A percentile compares a stretch with the other conserved stretches of the same genome.
phyloP scores from a whole-genome alignment of 2,888 invertebrate species.

The Ophraella communa region DNA sequence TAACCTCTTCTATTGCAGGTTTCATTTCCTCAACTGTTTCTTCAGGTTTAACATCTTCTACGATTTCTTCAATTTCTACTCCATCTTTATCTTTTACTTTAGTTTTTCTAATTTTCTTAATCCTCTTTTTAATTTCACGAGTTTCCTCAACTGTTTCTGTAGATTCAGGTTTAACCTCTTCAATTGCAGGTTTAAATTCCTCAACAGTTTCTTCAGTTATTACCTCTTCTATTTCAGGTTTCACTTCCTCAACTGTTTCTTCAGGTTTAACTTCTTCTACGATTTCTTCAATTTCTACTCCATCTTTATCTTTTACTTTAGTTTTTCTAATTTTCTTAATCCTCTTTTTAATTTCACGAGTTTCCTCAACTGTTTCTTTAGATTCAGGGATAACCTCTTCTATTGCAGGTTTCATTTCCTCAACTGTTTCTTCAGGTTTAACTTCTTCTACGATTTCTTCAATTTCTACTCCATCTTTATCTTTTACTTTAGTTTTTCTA shows the following conservation, averaged over 20 bases:
- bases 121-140: neutral
- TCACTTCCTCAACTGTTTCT: no score
- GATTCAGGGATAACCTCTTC: no score
- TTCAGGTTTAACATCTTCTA: no score
- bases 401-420: slow-evolving; percentile 42
- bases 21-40: slow-evolving; percentile 50
- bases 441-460: slow-evolving; percentile 36
- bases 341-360: slow-evolving; percentile 44
- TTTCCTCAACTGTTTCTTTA: slow-evolving; percentile 44
- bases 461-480: slow-evolving; percentile 49
- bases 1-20: neutral
- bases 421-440: no score
- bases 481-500: slow-evolving; percentile 12
- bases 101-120: neutral
- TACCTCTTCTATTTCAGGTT: no score
- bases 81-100: neutral
- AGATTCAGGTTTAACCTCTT: no score
- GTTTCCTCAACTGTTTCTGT: neutral
- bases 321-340: no score
- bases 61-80: slow-evolving; percentile 52
- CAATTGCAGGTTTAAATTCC: slow-evolving; percentile 36
- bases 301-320: no score
- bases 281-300: no score
- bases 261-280: no score
- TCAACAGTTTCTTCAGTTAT: no score